Base-by-base conservation (phyloP, 2,797 vertebrate genomes). In the Neopelma chrysocephalum region DNA sequence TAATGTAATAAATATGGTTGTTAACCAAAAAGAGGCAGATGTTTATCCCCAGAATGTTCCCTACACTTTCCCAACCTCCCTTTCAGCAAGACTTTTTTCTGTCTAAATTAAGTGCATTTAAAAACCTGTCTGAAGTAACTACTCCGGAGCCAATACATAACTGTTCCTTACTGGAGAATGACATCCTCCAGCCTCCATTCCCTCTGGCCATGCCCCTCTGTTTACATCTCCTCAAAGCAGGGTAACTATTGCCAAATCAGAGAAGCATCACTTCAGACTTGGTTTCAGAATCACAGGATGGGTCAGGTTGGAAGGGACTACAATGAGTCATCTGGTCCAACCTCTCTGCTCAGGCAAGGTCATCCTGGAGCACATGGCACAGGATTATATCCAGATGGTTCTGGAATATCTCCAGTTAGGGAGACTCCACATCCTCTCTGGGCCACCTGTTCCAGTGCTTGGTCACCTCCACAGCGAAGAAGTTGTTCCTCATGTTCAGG, bases 1-100 rank as follows among this genome's bases (percentile, higher is more conserved):
- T 84, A 91, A 94, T 53, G 40, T 53, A 92, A 96, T 86, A 96
- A 94, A 96, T 88, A 90, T 19, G 40, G 58, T 36, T 90, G 70
- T 75, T 92, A 95, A 92, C 72, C 56, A 75, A 80, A 88, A 83
- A 50, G 56, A 90, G 70, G 56, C 89, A 88, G 87, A 94, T 88
- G 82, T 84, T 96, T 86, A 87, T 79, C 50, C 77, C 42, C 31
- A 79, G 69, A 86, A 89, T 14, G 34, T 89, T 96, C 72, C 69
- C 89, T 76, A 40, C 64, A 51, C 0, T 0, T 76, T 62, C 83
- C 47, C 57, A 93, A 47, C 23, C 5, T 27, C 48, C 13, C 22
- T 36, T 86, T 47, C 62, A 70, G 40, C 0, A 0, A 86, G 53
- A 68, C 80, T 86, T 64, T 42, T 42, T 91, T 90, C 71, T 91